Conservation (phyloP, 2,888 invertebrate genomes). For the Sussaba pulchella region DNA sequence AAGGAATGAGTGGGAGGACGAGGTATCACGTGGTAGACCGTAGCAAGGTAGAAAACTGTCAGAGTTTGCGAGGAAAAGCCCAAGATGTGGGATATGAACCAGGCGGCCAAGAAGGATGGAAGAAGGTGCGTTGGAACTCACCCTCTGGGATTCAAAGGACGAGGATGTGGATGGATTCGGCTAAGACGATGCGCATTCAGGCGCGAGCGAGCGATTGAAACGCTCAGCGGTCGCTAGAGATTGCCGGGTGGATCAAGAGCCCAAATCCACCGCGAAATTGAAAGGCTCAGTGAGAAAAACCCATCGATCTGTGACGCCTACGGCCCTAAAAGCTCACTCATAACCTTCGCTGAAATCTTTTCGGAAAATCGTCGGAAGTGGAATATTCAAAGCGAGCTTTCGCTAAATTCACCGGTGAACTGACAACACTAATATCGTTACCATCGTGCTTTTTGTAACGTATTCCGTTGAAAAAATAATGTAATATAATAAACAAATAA, state of each 20-base stretch:
- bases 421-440: neutral
- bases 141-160: constrained; percentile 67
- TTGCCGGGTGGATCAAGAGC: constrained; percentile 74
- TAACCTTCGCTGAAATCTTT: constrained; percentile 38
- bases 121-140: constrained; percentile 69
- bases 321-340: constrained; percentile 36
- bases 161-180: constrained; percentile 49
- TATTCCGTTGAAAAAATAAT: no score
- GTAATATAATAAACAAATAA: no score
- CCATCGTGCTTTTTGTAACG: neutral
- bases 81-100: constrained; percentile 16
- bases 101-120: neutral
- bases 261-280: constrained; percentile 74
- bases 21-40: constrained; percentile 3
- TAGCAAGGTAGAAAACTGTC: constrained; percentile 6
- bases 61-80: constrained; percentile 2
- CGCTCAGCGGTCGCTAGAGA: constrained; percentile 62
- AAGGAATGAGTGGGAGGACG: constrained; percentile 34
- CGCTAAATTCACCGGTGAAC: neutral
- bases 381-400: constrained; percentile 21
- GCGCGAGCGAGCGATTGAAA: constrained; percentile 40
- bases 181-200: constrained; percentile 36
- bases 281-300: constrained; percentile 69
- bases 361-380: constrained; percentile 1
- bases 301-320: constrained; percentile 46